These are phyloP conservation scores for Wiebesia pumilae DNA, from an alignment of 1,140 invertebrate genomes.

Conservation along the genomic window DNA sequence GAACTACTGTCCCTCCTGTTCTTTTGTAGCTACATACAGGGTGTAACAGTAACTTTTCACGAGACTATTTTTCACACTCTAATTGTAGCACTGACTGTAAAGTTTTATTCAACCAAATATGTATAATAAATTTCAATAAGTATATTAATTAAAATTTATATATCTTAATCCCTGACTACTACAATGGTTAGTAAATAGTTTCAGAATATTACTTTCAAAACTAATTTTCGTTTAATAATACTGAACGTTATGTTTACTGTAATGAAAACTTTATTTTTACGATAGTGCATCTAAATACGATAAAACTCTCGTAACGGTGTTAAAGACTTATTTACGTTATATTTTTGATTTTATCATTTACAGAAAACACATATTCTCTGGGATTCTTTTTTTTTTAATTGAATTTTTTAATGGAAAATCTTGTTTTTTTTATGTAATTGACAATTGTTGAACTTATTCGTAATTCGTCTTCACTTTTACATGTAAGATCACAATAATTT, in stretches of 20 bases:
- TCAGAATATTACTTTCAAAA: neutral
- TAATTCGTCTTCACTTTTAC: neutral
- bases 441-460: neutral
- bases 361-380: neutral
- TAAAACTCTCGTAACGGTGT: neutral
- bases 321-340: neutral
- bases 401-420: neutral
- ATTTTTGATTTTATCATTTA: neutral
- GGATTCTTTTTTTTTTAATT: neutral
- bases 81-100: neutral
- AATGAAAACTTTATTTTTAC: constrained; percentile 7
- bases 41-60: neutral
- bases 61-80: neutral
- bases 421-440: neutral
- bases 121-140: neutral
- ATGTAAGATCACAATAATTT: neutral
- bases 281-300: constrained; percentile 6
- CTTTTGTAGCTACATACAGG: neutral
- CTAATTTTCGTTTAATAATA: neutral
- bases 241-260: neutral
- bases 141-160: constrained; percentile 11
- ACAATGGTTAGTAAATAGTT: neutral
- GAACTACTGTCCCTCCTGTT: neutral
- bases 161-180: neutral
- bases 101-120: neutral